Base-by-base conservation (phyloP, 1,140 invertebrate genomes). In the Listronotus oregonensis region DNA sequence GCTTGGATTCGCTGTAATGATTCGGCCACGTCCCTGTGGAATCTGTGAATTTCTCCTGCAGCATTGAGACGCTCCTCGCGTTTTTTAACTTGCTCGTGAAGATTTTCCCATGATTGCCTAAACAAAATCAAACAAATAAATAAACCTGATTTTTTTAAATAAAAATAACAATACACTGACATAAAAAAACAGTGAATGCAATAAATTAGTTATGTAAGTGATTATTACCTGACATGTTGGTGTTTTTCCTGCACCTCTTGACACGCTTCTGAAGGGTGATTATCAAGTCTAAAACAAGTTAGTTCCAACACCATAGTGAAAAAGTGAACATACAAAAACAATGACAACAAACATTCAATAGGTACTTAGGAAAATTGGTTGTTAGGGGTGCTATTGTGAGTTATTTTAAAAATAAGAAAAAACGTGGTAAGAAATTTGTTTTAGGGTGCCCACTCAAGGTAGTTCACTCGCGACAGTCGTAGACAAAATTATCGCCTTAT, bases 21-120 rank as follows among this genome's bases (percentile, higher is more conserved):
- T 75, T 99, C 96, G 7, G 92, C 93, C 0, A 96, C 95, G 79
- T 99, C 96, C 18, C 95, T 86, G 81, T 98, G 96, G 85, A 97
- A 98, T 40, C 95, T 85, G 80, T 98, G 96, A 67, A 98, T 96
- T 81, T 98, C 94, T 15, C 93, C 95, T 6, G 96, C 96, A 0
- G 94, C 95, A 72, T 90, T 87, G 8, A 99, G 82, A 51, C 95
- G 89, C 62, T 91, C 86, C 67, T 95, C 92, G 11, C 96, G 85
- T 58, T 91, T 87, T 69, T 92, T 89, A 43, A 98, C 90, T 71
- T 94, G 86, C 34, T 94, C 89, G 39, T 96, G 81, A 0, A 98
- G 84, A 46, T 90, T 86, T 64, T 95, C 89, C 96, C 96, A 98
- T 3, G 89, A 88, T 70, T 90, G 86, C 15, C 91, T 93, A 78